Evolutionary conservation across 1,140 invertebrate species (phyloP).

Genomic region (Neodiprion lecontei): DNA sequence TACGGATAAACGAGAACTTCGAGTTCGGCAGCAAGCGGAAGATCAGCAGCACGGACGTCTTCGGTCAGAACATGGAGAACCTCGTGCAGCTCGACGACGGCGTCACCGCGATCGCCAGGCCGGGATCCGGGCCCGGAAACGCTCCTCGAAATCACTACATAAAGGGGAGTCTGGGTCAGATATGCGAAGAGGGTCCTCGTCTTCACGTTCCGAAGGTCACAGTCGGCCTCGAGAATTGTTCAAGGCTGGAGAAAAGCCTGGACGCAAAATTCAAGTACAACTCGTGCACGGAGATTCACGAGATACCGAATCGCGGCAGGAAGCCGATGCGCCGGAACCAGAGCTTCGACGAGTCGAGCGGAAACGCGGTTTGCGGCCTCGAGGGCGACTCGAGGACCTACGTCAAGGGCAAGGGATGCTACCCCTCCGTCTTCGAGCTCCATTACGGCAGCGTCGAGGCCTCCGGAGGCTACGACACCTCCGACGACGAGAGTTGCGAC

Average conservation of each 20-base stretch:
- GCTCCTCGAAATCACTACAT: background rate
- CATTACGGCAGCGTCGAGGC: conserved; percentile 27
- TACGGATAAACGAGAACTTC: conserved; percentile 32
- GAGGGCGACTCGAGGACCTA: conserved; percentile 46
- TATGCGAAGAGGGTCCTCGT: conserved; percentile 1
- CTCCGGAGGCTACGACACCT: conserved; percentile 49
- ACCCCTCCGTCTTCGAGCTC: conserved; percentile 26
- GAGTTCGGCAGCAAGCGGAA: conserved; percentile 39
- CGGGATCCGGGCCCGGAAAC: conserved; percentile 41
- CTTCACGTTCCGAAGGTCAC: background rate
- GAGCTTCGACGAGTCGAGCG: conserved; percentile 48
- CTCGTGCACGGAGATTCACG: background rate
- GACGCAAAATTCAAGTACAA: conserved; percentile 11
- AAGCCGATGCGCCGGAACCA: conserved; percentile 49
- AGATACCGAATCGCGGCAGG: conserved; percentile 22
- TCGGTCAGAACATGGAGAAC: conserved; percentile 54
- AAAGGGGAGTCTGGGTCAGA: background rate
- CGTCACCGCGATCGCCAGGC: conserved; percentile 48
- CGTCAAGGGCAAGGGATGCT: conserved; percentile 34
- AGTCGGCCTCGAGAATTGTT: conserved; percentile 23
- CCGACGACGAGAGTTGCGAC: conserved; percentile 60
- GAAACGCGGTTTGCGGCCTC: background rate
- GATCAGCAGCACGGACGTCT: conserved; percentile 50
- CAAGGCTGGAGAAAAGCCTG: conserved; percentile 24
- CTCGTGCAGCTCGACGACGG: conserved; percentile 48